Evolutionary conservation across 2,113 vertebrate genomes (phyloP), one percentile per base, ranked within the genome.

Genomic region (Crotalus horridus): DNA sequence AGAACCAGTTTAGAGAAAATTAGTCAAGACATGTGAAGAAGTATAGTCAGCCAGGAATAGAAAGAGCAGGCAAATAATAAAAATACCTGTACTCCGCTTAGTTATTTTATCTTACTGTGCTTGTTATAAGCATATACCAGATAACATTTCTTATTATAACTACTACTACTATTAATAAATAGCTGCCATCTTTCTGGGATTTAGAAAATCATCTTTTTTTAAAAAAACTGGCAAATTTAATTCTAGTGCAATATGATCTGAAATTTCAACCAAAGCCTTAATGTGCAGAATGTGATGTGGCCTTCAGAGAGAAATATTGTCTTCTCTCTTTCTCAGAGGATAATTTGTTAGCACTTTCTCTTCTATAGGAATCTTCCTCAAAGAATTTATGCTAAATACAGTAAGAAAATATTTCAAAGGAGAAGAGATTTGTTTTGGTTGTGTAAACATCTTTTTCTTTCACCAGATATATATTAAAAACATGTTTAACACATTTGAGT

Each of bases 401-500:
- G 90, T 95, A 92, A 95, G 95, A 95, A 95, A 93, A 92, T 91
- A 89, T 23, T 95, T 89, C 93, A 33, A 95, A 92, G 95, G 46
- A 89, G 94, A 59, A 95, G 93, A 85, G 90, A 39, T 91, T 92
- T 96, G 92, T 96, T 95, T 91, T 94, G 90, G 92, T 94, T 95
- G 89, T 43, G 90, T 93, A 87, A 85, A 48, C 23, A 13, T 93
- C 58, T 1, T 94, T 96, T 92, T 93, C 15, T 88, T 92, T 15
- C 96, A 93, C 90, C 92, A 95, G 46, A 91, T 95, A 88, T 95
- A 96, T 96, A 96, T 58, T 96, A 51, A 61, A 96, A 97, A 95
- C 94, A 96, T 97, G 95, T 96, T 96, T 94, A 94, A n/a, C 93
- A 94, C 97, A 96, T 97, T 94, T 94, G 96, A 91, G 94, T 58